phyloP scores from a whole-genome alignment of 2,797 vertebrate genomes.

The Microctenopoma stevenorrisi region DNA sequence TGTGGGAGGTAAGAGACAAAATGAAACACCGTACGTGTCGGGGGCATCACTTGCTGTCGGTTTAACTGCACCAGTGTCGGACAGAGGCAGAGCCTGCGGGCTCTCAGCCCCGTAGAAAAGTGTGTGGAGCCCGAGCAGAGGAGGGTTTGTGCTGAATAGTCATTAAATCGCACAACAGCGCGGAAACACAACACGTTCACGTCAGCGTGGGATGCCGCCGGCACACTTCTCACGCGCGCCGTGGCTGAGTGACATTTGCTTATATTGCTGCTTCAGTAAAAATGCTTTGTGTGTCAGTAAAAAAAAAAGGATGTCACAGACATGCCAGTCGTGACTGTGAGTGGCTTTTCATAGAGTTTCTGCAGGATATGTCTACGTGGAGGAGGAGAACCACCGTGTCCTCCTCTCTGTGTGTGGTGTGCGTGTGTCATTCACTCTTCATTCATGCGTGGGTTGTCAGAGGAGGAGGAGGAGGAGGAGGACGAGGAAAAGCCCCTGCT shows the following conservation, averaged over 20 bases:
- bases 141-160: slow-evolving; percentile 63
- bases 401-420: slow-evolving; percentile 40
- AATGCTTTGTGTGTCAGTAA: slow-evolving; percentile 1
- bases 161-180: slow-evolving; percentile 48
- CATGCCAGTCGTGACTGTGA: slow-evolving; percentile 34
- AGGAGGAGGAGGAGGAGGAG: slow-evolving; percentile 56
- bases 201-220: background rate
- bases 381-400: slow-evolving; percentile 32
- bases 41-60: slow-evolving; percentile 22
- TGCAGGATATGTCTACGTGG: slow-evolving; percentile 24
- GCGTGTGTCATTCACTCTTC: slow-evolving; percentile 62
- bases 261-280: slow-evolving; percentile 12
- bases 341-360: slow-evolving; percentile 22
- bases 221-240: slow-evolving; percentile 18
- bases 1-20: slow-evolving; percentile 87
- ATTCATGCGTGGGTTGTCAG: slow-evolving; percentile 76
- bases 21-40: background rate
- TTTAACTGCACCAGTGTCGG: slow-evolving; percentile 47
- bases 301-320: background rate
- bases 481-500: slow-evolving; percentile 76
- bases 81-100: slow-evolving; percentile 47
- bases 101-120: slow-evolving; percentile 58
- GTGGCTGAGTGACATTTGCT: slow-evolving; percentile 18
- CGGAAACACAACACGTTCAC: slow-evolving; percentile 14
- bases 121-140: slow-evolving; percentile 45